These are phyloP conservation scores for Clepsis dumicolana DNA, from an alignment of 2,888 invertebrate species.

Conservation along the genomic window DNA sequence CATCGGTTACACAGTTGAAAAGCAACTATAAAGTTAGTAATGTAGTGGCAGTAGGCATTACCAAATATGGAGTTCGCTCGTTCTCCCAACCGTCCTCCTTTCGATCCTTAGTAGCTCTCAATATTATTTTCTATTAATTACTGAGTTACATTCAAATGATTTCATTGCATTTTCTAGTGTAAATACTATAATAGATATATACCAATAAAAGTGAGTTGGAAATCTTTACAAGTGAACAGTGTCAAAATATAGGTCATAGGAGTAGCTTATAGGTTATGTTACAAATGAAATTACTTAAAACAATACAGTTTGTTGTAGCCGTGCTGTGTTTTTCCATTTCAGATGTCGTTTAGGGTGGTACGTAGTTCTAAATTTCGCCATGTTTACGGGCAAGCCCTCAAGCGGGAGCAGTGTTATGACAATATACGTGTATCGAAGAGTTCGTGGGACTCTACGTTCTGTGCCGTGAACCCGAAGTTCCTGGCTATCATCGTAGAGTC, in stretches of 20 bases:
- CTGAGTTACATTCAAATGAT: conserved; percentile 80
- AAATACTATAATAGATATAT: conserved; percentile 72
- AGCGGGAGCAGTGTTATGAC: conserved; percentile 99
- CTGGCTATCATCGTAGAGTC: conserved; percentile 98
- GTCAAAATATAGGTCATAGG: conserved; percentile 84
- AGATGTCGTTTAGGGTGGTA: conserved; percentile 98
- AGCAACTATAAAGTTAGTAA: conserved; percentile 65
- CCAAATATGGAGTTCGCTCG: conserved; percentile 90
- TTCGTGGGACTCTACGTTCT: conserved; percentile 99
- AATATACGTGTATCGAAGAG: conserved; percentile 98
- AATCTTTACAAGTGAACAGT: conserved; percentile 64
- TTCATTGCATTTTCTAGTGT: conserved; percentile 79
- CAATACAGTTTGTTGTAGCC: conserved; percentile 71
- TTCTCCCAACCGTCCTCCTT: conserved; percentile 87
- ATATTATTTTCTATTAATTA: conserved; percentile 77
- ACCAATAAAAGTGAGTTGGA: conserved; percentile 77
- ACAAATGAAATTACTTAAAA: conserved; percentile 68
- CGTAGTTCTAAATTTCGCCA: conserved; percentile 99
- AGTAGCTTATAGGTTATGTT: conserved; percentile 82
- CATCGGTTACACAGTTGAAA: conserved; percentile 49
- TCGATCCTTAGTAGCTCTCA: conserved; percentile 84
- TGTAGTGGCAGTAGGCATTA: conserved; percentile 86
- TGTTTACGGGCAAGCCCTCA: conserved; percentile 95
- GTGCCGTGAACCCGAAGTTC: conserved; percentile 99
- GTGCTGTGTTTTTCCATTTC: conserved; percentile 75